Evolutionary conservation across 2,797 vertebrate species (phyloP), one percentile per base, ranked within the genome.

Genomic region (Silurus lanzhouensis): DNA sequence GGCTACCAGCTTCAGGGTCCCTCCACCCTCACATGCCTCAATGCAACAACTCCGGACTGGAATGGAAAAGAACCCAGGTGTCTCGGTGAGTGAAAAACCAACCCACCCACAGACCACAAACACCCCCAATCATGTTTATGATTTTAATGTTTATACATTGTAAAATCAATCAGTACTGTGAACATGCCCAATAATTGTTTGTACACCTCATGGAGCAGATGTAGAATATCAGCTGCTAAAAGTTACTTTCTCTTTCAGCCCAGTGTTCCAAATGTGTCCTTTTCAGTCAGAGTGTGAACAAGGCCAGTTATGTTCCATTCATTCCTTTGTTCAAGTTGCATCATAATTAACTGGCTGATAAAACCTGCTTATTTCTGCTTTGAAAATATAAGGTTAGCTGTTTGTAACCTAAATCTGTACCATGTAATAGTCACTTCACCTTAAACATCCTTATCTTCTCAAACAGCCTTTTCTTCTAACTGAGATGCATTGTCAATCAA

Each of bases 41-140:
- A 99, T 0, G 96, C 96, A 85, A 99, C 96, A 80, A 96, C 95
- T n/a, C 97, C 97, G 88, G 97, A 97, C 92, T 99, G 98, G 98
- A 96, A 94, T n/a, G 90, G 94, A 87, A 95, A 89, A 1, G 96
- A 96, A 87, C 97, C 98, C 0, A 90, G 94, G 85, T 99, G 98
- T 79, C 89, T 95, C 0, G 96, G 98, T 98, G 87, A 96, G 95
- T 64, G 17, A 38, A 17, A 48, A 68, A 81, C 22, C 31, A 38
- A 44, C 63, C 19, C 27, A 6, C 48, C 48, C 10, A 10, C 48
- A 52, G 48, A 52, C 48, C 48, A 52, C 48, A 52, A 52, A 52
- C 48, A 52, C 10, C 38, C 38, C 38, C 38, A 38, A 52, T 52
- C 6, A 52, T 52, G 48, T 52, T 52, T 52, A 52, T 10, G 38